Evolutionary conservation across 2,888 invertebrate genomes (phyloP).

Genomic region (Caenorhabditis japonica): DNA sequence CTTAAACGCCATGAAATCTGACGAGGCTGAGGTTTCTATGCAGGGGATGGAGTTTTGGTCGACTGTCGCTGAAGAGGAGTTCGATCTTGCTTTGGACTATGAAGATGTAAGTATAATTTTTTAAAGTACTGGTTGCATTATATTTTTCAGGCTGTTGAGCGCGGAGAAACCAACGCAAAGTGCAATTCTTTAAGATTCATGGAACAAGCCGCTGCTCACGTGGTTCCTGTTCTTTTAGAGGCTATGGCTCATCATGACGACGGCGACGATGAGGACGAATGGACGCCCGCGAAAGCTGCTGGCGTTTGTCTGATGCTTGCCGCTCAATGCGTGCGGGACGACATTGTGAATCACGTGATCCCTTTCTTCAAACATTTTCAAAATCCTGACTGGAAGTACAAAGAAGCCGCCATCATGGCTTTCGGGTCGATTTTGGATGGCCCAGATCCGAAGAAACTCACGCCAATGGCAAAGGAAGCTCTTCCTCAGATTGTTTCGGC

Average conservation of each 20-base stretch:
- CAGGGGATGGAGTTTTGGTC: constrained; percentile 99
- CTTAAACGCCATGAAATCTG: constrained; percentile 96
- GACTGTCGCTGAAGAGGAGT: constrained; percentile 98
- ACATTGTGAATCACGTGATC: constrained; percentile 90
- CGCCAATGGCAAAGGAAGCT: constrained; percentile 94
- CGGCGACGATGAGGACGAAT: constrained; percentile 96
- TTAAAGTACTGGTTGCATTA: neutral
- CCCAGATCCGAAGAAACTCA: constrained; percentile 87
- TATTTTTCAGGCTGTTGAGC: constrained; percentile 24
- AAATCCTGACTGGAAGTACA: constrained; percentile 81
- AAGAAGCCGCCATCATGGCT: constrained; percentile 97
- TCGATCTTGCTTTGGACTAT: constrained; percentile 92
- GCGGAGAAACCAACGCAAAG: constrained; percentile 8
- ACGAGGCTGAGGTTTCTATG: constrained; percentile 87
- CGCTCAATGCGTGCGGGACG: constrained; percentile 96
- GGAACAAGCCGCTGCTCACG: constrained; percentile 38
- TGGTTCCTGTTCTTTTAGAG: constrained; percentile 34
- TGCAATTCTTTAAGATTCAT: constrained; percentile 23
- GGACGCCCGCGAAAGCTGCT: constrained; percentile 99
- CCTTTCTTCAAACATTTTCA: constrained; percentile 97
- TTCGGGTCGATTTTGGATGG: constrained; percentile 94
- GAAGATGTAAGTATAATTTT: constrained; percentile 82
- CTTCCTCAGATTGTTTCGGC: constrained; percentile 94
- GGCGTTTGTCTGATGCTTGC: constrained; percentile 98
- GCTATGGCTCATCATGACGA: constrained; percentile 80